phyloP scores from a whole-genome alignment of 2,888 invertebrate genomes.

The Calliopum simillimum region DNA sequence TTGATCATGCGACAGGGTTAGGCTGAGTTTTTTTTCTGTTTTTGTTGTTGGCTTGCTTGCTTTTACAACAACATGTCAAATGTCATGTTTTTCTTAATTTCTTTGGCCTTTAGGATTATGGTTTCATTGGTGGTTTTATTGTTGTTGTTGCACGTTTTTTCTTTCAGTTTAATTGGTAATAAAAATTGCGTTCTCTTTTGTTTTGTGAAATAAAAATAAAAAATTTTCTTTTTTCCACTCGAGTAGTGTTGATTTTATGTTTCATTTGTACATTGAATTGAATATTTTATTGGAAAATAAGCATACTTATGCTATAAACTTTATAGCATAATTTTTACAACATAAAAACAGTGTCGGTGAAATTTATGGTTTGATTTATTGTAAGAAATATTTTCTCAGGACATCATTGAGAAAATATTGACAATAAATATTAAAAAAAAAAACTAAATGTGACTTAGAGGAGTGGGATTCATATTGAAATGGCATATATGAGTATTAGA shows the following conservation, averaged over 20 bases:
- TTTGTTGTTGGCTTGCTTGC: conserved; percentile 38
- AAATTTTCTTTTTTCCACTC: conserved; percentile 34
- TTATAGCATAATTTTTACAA: conserved; percentile 38
- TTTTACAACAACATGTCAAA: conserved; percentile 57
- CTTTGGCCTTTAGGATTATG: conserved; percentile 41
- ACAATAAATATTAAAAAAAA: too few relatives aligned
- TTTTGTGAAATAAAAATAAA: conserved; percentile 18
- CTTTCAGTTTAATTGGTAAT: conserved; percentile 16
- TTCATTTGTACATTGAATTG: conserved; percentile 26
- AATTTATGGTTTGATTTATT: conserved; percentile 22
- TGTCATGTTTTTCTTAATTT: conserved; percentile 51
- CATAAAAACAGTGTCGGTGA: conserved; percentile 37
- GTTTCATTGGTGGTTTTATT: conserved; percentile 30
- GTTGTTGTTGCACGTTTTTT: conserved; percentile 35
- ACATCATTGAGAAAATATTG: too few relatives aligned
- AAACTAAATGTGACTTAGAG: too few relatives aligned
- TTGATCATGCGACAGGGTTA: conserved; percentile 16
- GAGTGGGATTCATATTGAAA: too few relatives aligned
- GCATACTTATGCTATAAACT: conserved; percentile 19
- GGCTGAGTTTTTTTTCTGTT: background rate
- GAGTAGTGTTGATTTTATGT: conserved; percentile 7
- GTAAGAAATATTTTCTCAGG: too few relatives aligned
- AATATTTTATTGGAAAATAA: conserved; percentile 29
- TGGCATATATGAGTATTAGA: too few relatives aligned
- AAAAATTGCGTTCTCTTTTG: conserved; percentile 8